phyloP scores from a whole-genome alignment of 2,797 vertebrate genomes.

The Bovichtus diacanthus region DNA sequence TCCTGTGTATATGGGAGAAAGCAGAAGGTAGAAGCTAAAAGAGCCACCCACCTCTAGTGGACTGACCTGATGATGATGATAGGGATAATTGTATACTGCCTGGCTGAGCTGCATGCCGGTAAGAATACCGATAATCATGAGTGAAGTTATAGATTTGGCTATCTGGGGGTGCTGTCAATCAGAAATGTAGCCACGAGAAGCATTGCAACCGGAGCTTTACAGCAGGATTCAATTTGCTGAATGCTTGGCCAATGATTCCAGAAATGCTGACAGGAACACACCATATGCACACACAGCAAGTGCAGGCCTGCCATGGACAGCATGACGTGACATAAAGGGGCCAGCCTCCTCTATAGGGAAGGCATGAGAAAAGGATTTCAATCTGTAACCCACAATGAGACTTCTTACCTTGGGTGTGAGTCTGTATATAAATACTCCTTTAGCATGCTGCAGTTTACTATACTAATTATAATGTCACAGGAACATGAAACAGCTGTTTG shows the following conservation, averaged over 20 bases:
- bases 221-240: constrained; percentile 31
- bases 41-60: constrained; percentile 11
- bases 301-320: constrained; percentile 60
- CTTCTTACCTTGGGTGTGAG: constrained; percentile 1
- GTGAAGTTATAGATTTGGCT: constrained; percentile 34
- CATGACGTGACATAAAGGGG: constrained; percentile 48
- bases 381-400: constrained; percentile 9
- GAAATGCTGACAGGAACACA: constrained; percentile 68
- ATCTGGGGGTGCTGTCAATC: not conserved
- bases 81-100: constrained; percentile 28
- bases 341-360: constrained; percentile 25
- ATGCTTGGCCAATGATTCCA: constrained; percentile 54
- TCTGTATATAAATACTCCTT: not conserved
- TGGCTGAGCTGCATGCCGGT: constrained; percentile 7
- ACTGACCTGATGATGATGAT: constrained; percentile 34
- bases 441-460: not conserved
- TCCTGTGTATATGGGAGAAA: constrained; percentile 34
- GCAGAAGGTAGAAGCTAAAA: not conserved
- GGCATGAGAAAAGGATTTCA: constrained; percentile 23
- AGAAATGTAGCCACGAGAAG: constrained; percentile 5
- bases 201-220: constrained; percentile 19
- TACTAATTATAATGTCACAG: not conserved
- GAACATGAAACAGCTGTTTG: constrained; percentile 12
- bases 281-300: constrained; percentile 71
- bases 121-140: constrained; percentile 28